Base-by-base conservation (phyloP, 2,888 invertebrate genomes). In the Drosophila koepferae region DNA sequence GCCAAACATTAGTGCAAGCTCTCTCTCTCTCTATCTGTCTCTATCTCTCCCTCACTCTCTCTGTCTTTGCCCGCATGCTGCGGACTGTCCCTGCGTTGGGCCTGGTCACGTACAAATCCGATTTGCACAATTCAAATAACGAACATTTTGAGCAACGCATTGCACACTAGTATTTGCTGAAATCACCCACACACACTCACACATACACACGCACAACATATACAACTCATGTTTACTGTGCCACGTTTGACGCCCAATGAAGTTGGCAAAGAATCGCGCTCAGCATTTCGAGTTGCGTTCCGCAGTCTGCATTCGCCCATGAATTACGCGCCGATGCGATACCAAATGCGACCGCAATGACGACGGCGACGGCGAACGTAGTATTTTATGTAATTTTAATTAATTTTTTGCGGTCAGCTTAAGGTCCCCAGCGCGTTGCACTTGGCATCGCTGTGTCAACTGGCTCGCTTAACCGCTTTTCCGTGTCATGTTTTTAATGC, bases 81-180 rank as follows among this genome's bases (percentile, higher is more conserved):
- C 31, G 49, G 31, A 31, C 49, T 31, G 20, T 18, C 31, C 44
- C 56, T 58, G 55, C 58, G 20, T 63, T 54, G 51, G 60, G 62
- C 77, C 72, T 77, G 72, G 78, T 72, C 90, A 89, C 89, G 87
- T 89, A 80, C 80, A 84, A 86, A 89, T 90, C 82, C 87, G 87
- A 90, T 89, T 90, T 89, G 69, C 90, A 80, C 90, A 89, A 89
- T 87, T 84, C 89, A 90, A 89, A 86, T 90, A 90, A 77, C 84
- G 72, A 73, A 70, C 59, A 79, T 86, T 86, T 83, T 66, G 71
- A 60, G 66, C 63, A 73, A 75, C 72, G 72, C 75, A 86, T 70
- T 63, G 72, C 69, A 81, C 77, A 72, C 73, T 83, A 6, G 28
- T 28, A 79, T 86, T 90, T 90, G 89, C 71, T 55, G 54, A 69